Conservation (phyloP, 2,888 invertebrate species). For the Drosophila fungiperda region DNA sequence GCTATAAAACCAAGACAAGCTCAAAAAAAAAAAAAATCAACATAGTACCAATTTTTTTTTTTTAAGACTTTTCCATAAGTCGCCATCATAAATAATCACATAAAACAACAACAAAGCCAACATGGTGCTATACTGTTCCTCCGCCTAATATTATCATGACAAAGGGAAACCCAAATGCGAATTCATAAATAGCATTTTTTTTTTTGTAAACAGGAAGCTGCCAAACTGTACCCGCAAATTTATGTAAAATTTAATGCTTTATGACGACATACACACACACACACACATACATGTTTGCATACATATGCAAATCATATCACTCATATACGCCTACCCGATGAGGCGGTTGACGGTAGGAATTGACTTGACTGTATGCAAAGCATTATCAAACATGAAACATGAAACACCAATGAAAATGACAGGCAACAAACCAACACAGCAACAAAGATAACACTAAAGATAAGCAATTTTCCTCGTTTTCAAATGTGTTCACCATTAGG, state of each 20-base stretch:
- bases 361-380: constrained; percentile 25
- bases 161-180: constrained; percentile 50
- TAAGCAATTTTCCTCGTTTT: constrained; percentile 66
- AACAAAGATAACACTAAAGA: constrained; percentile 64
- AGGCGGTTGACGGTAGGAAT: not conserved
- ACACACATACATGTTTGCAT: constrained; percentile 10
- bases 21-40: constrained; percentile 40
- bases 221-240: constrained; percentile 69
- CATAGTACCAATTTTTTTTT: constrained; percentile 38
- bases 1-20: constrained; percentile 46
- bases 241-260: constrained; percentile 78
- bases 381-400: constrained; percentile 79
- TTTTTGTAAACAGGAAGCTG: constrained; percentile 43
- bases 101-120: constrained; percentile 49
- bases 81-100: constrained; percentile 73
- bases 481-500: constrained; percentile 67
- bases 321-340: constrained; percentile 64
- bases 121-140: constrained; percentile 17
- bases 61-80: constrained; percentile 35
- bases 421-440: constrained; percentile 59
- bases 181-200: constrained; percentile 44
- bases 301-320: constrained; percentile 77
- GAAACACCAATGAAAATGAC: constrained; percentile 80
- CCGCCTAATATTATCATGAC: constrained; percentile 15
- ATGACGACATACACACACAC: constrained; percentile 47